Evolutionary conservation across 2,797 vertebrate species (phyloP), one percentile per base, ranked within the genome.

Genomic region (Aulostomus chinensis): DNA sequence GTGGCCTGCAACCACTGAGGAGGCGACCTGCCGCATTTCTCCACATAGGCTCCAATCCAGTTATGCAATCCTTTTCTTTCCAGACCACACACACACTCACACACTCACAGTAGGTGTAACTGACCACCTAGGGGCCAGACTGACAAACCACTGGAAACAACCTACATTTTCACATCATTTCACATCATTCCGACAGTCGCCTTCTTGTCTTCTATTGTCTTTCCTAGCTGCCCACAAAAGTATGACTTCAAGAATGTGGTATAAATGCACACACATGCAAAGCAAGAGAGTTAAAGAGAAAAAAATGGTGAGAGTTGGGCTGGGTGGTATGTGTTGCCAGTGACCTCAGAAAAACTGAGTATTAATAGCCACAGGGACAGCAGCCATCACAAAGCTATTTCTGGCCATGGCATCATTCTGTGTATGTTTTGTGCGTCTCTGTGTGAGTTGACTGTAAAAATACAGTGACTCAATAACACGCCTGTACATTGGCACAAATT

Each of bases 321-420:
- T 54, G 51, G 20, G 38, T 53, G 21, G 41, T 58, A 43, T 59
- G 46, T 61, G 60, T 68, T 73, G 64, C 52, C 58, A 55, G 42
- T 77, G 77, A 81, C 79, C 76, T 82, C 72, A 81, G 77, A 78
- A 52, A 73, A 62, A 41, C 42, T 55, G 56, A 60, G 55, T 86
- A 86, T 82, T 86, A 82, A 86, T 86, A 85, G 78, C 63, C 53
- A 55, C 30, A 56, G 39, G 69, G 73, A 63, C 58, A 56, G 57
- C 58, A 76, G 63, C 55, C 61, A 81, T 66, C 78, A 49, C 40
- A 50, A 28, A 41, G 53, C 65, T 86, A 85, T 87, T 81, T 73
- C 57, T 68, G 67, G 62, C 20, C 36, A 64, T 76, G 61, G 38
- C 72, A 86, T 86, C 78, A 86, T 48, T 41, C 72, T 49, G 36